A percentile compares a stretch with the other conserved stretches of the same genome.
These are phyloP conservation scores for Cichladusa arquata DNA, from an alignment of 2,113 vertebrate genomes.

Conservation along the genomic window DNA sequence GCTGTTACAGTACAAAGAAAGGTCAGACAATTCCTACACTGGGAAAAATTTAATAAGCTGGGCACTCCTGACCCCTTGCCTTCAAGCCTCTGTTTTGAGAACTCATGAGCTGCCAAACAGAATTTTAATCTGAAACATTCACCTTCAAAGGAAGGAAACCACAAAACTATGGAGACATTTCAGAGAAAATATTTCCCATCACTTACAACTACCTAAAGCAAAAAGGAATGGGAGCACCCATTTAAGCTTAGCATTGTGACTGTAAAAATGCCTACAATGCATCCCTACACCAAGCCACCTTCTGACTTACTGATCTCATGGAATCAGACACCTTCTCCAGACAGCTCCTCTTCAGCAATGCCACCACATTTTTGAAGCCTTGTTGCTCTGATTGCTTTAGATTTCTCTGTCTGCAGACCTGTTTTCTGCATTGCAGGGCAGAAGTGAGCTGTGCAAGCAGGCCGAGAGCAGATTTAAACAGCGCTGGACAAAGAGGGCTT, in stretches of 20 bases:
- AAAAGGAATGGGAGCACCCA: neutral
- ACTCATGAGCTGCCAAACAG: constrained; percentile 8
- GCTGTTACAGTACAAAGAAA: neutral
- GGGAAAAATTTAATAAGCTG: neutral
- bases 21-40: neutral
- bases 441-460: neutral
- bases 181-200: constrained; percentile 38
- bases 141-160: constrained; percentile 62
- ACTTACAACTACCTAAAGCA: neutral
- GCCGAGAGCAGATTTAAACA: constrained; percentile 24
- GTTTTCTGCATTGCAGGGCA: neutral
- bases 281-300: neutral
- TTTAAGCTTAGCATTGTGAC: neutral
- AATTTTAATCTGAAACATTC: constrained; percentile 38
- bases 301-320: neutral
- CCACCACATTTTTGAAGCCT: neutral
- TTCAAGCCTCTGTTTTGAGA: constrained; percentile 16
- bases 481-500: neutral
- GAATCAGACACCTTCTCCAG: neutral
- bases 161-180: neutral
- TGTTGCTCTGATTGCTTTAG: neutral
- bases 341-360: neutral
- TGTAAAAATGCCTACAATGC: neutral
- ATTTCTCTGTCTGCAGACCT: neutral
- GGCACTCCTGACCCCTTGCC: neutral